phyloP scores from a whole-genome alignment of 2,888 invertebrate species.

The Ophion obscuratus region DNA sequence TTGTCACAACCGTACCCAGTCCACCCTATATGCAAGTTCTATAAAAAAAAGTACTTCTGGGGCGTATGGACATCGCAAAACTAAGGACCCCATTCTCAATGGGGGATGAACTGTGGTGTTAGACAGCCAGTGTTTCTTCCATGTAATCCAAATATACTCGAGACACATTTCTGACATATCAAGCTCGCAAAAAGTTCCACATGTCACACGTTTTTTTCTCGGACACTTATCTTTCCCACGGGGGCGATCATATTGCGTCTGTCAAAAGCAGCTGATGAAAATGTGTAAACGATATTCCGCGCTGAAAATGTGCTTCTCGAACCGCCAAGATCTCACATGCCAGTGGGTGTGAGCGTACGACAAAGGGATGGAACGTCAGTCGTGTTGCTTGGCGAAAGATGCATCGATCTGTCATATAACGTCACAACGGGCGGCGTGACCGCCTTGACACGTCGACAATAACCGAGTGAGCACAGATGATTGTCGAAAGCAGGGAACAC shows the following conservation, averaged over 20 bases:
- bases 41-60: no score
- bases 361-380: background rate
- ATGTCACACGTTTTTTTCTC: background rate
- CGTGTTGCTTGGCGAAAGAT: constrained; percentile 51
- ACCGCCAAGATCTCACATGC: background rate
- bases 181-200: background rate
- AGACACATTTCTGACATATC: background rate
- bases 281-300: constrained; percentile 10
- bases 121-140: no score
- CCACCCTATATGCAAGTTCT: no score
- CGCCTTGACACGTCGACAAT: constrained; percentile 62
- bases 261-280: constrained; percentile 31
- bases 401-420: constrained; percentile 55
- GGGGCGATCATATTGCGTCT: constrained; percentile 11
- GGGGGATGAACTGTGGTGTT: no score
- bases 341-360: background rate
- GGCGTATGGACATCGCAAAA: no score
- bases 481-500: constrained; percentile 59
- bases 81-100: no score
- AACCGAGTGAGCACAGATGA: constrained; percentile 68
- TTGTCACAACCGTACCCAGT: no score
- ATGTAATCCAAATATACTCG: no score
- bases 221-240: background rate
- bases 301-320: background rate
- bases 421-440: constrained; percentile 47